These are phyloP conservation scores for Chondrilla cf. caribensis DNA, from an alignment of 37 sponge, comb jelly and placozoan genomes.

Conservation along the genomic window DNA sequence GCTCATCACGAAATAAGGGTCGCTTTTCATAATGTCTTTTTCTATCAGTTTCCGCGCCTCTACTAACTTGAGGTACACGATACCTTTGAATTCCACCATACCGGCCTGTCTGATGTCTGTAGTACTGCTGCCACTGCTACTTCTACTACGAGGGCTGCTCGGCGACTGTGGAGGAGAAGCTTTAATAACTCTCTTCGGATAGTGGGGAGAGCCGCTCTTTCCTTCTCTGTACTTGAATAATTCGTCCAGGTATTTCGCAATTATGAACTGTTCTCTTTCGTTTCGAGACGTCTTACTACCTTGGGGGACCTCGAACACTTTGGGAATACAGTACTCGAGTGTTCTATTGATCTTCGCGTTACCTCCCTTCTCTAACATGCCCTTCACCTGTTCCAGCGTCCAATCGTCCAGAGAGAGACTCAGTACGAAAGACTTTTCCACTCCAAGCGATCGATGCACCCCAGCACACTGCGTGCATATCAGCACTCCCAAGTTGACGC, in stretches of 20 bases:
- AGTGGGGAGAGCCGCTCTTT: conserved; percentile 7
- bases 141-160: not conserved
- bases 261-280: conserved; percentile 69
- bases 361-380: conserved; percentile 46
- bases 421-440: conserved; percentile 73
- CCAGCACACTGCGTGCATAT: conserved; percentile 88
- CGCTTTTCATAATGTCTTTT: conserved; percentile 67
- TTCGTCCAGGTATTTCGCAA: conserved; percentile 70
- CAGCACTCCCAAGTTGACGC: conserved; percentile 75
- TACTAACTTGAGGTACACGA: conserved; percentile 55
- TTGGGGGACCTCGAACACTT: conserved; percentile 71
- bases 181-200: conserved; percentile 40
- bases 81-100: conserved; percentile 81
- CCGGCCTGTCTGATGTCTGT: conserved; percentile 11
- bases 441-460: conserved; percentile 82
- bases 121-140: conserved; percentile 8
- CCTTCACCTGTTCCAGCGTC: conserved; percentile 63
- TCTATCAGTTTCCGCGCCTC: conserved; percentile 48
- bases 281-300: conserved; percentile 64
- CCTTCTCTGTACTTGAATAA: conserved; percentile 47
- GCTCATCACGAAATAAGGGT: conserved; percentile 64
- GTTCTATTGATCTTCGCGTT: conserved; percentile 55
- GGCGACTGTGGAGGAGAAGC: conserved; percentile 2
- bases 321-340: conserved; percentile 76
- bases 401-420: conserved; percentile 69